Percentiles rank a stretch among this genome's conserved stretches.
phyloP scores from a whole-genome alignment of 1,140 invertebrate genomes.

The Dufourea novaeangliae region DNA sequence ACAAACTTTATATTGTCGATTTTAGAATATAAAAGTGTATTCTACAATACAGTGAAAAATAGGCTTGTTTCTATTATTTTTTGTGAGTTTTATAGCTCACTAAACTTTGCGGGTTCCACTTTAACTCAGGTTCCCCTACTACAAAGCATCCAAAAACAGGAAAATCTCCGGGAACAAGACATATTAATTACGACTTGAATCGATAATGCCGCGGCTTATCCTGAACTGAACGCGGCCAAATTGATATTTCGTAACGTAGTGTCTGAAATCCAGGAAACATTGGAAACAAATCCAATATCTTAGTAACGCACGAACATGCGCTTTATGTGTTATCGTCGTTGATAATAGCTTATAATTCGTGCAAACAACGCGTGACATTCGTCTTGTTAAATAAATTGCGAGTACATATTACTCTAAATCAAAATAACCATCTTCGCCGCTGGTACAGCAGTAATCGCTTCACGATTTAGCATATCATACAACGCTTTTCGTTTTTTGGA shows the following conservation, averaged over 20 bases:
- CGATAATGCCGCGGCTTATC: not conserved
- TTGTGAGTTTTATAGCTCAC: too few relatives aligned
- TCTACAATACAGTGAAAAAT: too few relatives aligned
- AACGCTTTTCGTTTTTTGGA: not conserved
- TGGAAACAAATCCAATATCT: not conserved
- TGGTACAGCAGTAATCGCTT: conserved; percentile 1
- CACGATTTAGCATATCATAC: not conserved
- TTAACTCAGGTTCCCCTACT: too few relatives aligned
- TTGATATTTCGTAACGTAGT: not conserved
- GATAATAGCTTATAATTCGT: not conserved
- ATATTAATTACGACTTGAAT: not conserved
- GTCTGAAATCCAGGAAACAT: not conserved
- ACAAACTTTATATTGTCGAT: too few relatives aligned
- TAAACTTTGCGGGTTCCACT: too few relatives aligned
- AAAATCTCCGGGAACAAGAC: not conserved
- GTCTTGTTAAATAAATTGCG: not conserved
- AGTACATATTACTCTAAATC: not conserved
- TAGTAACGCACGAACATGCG: not conserved
- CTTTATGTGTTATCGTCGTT: not conserved
- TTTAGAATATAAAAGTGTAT: too few relatives aligned
- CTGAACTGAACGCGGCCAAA: not conserved
- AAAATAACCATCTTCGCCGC: too few relatives aligned
- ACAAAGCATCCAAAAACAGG: not conserved
- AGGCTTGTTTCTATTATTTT: too few relatives aligned
- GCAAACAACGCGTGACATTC: not conserved